Percentiles rank a stretch among this genome's conserved stretches.
Evolutionary conservation across 30 jellyfish, hydroid and myxozoan species (phyloP).

Genomic region (Mastigias papua): DNA sequence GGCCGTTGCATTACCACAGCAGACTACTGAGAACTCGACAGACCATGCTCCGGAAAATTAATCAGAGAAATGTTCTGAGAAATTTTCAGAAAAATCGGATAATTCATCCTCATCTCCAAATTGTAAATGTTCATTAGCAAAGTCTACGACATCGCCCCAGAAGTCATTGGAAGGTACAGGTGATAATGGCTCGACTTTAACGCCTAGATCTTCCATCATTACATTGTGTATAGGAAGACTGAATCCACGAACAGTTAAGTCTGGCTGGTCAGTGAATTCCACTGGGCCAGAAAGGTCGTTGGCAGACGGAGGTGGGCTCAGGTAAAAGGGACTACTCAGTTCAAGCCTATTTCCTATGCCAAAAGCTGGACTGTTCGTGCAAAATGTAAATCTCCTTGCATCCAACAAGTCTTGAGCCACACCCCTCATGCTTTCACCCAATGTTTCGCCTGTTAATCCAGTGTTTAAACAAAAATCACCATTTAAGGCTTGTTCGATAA

Average conservation of each 20-base stretch:
- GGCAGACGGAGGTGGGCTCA: slow-evolving; percentile 97
- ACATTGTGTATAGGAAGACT: slow-evolving; percentile 89
- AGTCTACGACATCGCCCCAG: slow-evolving; percentile 79
- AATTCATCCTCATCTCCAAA: slow-evolving; percentile 61
- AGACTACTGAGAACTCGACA: not conserved
- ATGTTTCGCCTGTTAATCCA: slow-evolving; percentile 65
- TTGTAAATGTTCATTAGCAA: slow-evolving; percentile 55
- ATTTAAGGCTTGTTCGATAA: slow-evolving; percentile 87
- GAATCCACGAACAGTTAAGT: slow-evolving; percentile 88
- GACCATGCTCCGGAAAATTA: not conserved
- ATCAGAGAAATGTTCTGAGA: slow-evolving; percentile 71
- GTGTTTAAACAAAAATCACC: slow-evolving; percentile 94
- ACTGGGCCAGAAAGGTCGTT: slow-evolving; percentile 76
- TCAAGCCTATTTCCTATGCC: slow-evolving; percentile 67
- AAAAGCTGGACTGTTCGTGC: slow-evolving; percentile 77
- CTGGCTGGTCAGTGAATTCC: slow-evolving; percentile 86
- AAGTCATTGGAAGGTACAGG: slow-evolving; percentile 81
- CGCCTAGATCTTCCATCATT: slow-evolving; percentile 49
- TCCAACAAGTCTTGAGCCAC: slow-evolving; percentile 94
- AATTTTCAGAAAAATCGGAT: slow-evolving; percentile 69
- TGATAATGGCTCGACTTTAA: slow-evolving; percentile 87
- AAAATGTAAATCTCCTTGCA: slow-evolving; percentile 79
- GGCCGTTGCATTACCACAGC: not conserved
- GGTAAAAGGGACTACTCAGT: slow-evolving; percentile 89
- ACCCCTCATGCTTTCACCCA: slow-evolving; percentile 91